A percentile compares a stretch with the other conserved stretches of the same genome.
phyloP scores from a whole-genome alignment of 2,797 vertebrate species.

The Picus viridis region DNA sequence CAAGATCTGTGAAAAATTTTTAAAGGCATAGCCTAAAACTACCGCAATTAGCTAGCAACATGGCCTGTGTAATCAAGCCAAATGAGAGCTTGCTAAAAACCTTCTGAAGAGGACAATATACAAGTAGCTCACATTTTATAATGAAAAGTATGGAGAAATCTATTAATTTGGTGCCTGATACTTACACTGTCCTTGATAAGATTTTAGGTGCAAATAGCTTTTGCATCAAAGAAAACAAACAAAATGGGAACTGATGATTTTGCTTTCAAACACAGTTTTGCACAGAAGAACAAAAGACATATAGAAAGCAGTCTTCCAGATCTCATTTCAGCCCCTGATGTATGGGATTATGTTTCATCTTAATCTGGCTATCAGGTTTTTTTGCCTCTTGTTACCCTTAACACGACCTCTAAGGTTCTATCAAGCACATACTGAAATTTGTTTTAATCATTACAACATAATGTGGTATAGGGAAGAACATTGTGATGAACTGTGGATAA shows the following conservation, averaged over 20 bases:
- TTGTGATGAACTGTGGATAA: constrained; percentile 32
- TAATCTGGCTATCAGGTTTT: not conserved
- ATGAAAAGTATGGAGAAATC: not conserved
- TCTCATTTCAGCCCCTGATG: not conserved
- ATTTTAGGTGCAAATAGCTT: not conserved
- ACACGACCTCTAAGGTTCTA: not conserved
- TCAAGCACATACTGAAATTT: constrained; percentile 7
- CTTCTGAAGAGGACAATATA: not conserved
- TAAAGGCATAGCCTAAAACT: too few relatives aligned
- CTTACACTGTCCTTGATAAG: not conserved
- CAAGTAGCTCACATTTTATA: not conserved
- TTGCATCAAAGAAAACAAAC: not conserved
- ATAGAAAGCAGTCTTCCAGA: not conserved
- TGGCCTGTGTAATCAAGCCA: not conserved
- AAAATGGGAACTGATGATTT: not conserved
- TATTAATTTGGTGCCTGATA: not conserved
- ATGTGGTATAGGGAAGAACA: constrained; percentile 7
- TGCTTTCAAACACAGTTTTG: not conserved
- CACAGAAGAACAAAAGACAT: not conserved
- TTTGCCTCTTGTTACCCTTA: constrained; percentile 25
- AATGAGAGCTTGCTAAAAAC: not conserved
- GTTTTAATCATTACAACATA: constrained; percentile 27
- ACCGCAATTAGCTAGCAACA: not conserved
- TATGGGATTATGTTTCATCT: not conserved
- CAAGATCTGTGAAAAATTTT: too few relatives aligned